phyloP scores from a whole-genome alignment of 2,113 vertebrate species.

The Phainopepla nitens region DNA sequence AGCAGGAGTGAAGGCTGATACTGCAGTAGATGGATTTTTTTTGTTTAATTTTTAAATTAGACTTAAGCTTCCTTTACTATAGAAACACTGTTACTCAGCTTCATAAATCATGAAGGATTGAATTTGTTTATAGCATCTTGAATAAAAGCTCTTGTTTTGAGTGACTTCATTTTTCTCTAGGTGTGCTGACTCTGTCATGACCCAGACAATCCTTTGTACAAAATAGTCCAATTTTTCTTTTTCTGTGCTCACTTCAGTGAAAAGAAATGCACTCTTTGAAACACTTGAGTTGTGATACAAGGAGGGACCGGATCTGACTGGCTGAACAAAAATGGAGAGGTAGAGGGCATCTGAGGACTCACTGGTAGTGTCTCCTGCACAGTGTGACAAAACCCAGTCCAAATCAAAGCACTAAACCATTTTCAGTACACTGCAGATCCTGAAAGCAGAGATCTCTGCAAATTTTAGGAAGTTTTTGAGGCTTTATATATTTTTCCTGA shows the following conservation, averaged over 20 bases:
- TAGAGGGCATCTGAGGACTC: not conserved
- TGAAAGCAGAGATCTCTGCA: not conserved
- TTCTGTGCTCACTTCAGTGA: not conserved
- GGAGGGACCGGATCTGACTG: not conserved
- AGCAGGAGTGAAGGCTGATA: not conserved
- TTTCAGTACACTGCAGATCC: not conserved
- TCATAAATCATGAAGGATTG: not conserved
- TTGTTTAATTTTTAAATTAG: not conserved
- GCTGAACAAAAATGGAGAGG: not conserved
- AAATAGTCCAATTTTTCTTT: not conserved
- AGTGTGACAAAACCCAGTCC: not conserved
- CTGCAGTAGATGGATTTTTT: not conserved
- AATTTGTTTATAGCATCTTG: not conserved
- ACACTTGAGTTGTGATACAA: not conserved
- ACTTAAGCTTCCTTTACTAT: not conserved
- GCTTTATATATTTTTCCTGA: accelerated
- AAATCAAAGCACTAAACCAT: not conserved
- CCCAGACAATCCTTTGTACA: not conserved
- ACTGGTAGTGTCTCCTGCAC: not conserved
- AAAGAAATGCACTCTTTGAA: not conserved
- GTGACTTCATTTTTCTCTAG: not conserved
- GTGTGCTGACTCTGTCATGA: not conserved
- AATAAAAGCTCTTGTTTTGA: not conserved
- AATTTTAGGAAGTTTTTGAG: not conserved
- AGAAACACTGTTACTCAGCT: not conserved